Conservation (phyloP, 2,888 invertebrate genomes). For the Poecilobothrus nobilitatus region DNA sequence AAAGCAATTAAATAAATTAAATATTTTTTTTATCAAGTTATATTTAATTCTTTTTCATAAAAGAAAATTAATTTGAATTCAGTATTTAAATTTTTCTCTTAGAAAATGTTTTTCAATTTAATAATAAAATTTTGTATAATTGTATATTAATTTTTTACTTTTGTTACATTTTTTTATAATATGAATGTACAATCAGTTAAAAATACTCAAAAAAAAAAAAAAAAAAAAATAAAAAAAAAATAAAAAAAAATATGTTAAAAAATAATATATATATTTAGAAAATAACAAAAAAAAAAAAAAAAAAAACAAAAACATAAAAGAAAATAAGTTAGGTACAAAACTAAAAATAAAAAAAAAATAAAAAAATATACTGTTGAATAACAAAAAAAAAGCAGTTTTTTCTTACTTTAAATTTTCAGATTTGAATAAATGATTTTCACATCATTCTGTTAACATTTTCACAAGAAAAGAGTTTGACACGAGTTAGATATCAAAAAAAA, state of each 20-base stretch:
- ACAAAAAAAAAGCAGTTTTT: not conserved
- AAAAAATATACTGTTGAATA: not conserved
- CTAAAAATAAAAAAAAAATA: not conserved
- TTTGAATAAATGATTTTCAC: no score
- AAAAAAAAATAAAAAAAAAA: not conserved
- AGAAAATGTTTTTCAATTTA: not conserved
- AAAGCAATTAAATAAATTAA: no score
- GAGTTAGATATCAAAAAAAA: no score
- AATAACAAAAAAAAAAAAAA: not conserved
- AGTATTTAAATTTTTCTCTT: not conserved
- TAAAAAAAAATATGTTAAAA: not conserved
- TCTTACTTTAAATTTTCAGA: not conserved
- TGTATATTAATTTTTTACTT: no score
- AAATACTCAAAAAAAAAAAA: not conserved
- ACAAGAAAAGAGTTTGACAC: no score
- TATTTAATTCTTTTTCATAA: no score
- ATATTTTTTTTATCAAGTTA: no score
- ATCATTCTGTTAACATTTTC: no score
- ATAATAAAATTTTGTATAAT: not conserved
- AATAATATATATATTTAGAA: not conserved
- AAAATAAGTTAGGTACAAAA: constrained; percentile 6
- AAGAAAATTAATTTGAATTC: not conserved
- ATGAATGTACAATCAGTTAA: not conserved
- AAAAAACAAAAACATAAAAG: not conserved
- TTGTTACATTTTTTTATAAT: not conserved